Conservation (phyloP, 2,113 vertebrate genomes). For the Marmota monax region DNA sequence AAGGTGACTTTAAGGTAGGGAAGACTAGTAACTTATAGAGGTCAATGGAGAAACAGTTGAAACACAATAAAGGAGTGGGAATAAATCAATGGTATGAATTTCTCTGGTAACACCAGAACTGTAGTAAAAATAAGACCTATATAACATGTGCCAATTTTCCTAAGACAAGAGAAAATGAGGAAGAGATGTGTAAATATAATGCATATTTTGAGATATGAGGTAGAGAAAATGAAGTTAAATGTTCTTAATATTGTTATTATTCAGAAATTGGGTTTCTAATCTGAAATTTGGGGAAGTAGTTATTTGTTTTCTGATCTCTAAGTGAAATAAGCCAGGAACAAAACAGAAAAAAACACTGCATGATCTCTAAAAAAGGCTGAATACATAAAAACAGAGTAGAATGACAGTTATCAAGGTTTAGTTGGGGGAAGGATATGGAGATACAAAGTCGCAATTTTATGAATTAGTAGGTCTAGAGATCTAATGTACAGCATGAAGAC, state of each 20-base stretch:
- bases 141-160: not conserved
- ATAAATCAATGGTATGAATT: not conserved
- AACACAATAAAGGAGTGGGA: not conserved
- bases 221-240: not conserved
- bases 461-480: not conserved
- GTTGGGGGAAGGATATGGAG: fast-evolving
- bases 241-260: not conserved
- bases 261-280: not conserved
- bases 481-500: not conserved
- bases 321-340: not conserved
- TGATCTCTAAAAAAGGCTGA: not conserved
- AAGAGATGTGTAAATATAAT: not conserved
- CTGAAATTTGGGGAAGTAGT: not conserved
- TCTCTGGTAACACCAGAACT: not conserved
- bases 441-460: not conserved
- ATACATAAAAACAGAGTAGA: not conserved
- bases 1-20: not conserved
- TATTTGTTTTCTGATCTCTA: not conserved
- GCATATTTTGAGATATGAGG: not conserved
- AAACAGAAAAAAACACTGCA: not conserved
- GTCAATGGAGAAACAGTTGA: not conserved
- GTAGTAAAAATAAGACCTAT: not conserved
- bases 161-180: not conserved
- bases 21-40: not conserved
- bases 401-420: not conserved